Base-by-base conservation (phyloP, 2,797 vertebrate species). In the Sciurus carolinensis region DNA sequence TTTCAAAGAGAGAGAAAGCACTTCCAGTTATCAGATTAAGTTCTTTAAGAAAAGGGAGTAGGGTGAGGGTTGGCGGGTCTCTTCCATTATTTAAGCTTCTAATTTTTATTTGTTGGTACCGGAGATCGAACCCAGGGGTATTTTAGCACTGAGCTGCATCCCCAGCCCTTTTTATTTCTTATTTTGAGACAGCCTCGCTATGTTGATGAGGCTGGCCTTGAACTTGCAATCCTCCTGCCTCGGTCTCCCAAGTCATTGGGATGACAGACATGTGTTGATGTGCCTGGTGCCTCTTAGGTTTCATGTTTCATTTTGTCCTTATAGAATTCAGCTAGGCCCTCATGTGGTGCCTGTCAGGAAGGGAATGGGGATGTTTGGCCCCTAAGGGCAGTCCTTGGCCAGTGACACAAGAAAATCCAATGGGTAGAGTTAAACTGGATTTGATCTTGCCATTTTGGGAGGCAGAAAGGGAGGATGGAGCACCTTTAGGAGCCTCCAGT, bases 1-100 rank as follows among this genome's bases (percentile, higher is more conserved):
- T 90, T 88, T 90, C 82, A 77, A n/a, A 88, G 39, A 86, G 57
- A 73, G 13, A 62, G 75, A 95, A 80, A 92, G 28, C 11, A 36
- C 47, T 93, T 77, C 47, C 64, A 92, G 24, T 28, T 33, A 67
- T 9, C 50, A 59, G 22, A 30, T 93, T 22, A 85, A 92, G 44
- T 39, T 28, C 54, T 62, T 69, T 79, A 52, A 59, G 52, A 62
- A 69, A 76, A 69, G 42, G 81, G 84, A 52, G n/a, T 44, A 33
- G 39, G 15, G 7, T 64, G 47, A 26, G 24, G 30, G 24, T 30
- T 77, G 10, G 64, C 18, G 44, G 57, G 44, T 47, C 26, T 72
- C 44, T 33, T 33, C 50, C 0, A 4, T 71, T 69, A 42, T 66
- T 79, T 57, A 76, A 76, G 36, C 42, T 28, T 67, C 39, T 72